Percentiles rank a stretch among this genome's conserved stretches.
phyloP scores from a whole-genome alignment of 1,140 invertebrate species.

The Steinernema khuongi region DNA sequence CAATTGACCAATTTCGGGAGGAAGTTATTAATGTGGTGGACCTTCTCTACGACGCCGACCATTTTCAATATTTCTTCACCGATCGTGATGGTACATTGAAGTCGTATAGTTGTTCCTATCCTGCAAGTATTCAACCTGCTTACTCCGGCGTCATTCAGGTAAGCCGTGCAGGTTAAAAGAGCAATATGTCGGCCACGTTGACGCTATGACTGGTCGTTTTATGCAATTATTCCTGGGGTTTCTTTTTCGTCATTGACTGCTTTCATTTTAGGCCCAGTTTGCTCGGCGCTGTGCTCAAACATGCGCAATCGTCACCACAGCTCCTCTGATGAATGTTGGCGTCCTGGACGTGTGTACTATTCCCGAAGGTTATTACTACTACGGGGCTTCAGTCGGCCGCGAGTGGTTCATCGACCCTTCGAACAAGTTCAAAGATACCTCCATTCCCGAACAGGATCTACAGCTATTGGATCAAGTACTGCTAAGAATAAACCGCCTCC shows the following conservation, averaged over 20 bases:
- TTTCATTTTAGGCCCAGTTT: slow-evolving; percentile 46
- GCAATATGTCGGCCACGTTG: not conserved
- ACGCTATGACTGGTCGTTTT: not conserved
- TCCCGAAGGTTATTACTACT: slow-evolving; percentile 58
- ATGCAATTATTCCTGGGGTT: slow-evolving; percentile 18
- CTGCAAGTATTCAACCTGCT: slow-evolving; percentile 53
- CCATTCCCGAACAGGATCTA: slow-evolving; percentile 52
- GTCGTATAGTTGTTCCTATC: slow-evolving; percentile 54
- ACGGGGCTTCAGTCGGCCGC: slow-evolving; percentile 54
- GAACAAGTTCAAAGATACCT: slow-evolving; percentile 57
- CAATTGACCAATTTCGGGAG: slow-evolving; percentile 60
- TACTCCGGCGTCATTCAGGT: slow-evolving; percentile 58
- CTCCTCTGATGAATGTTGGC: slow-evolving; percentile 52
- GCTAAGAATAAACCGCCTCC: slow-evolving; percentile 41
- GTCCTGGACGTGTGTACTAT: slow-evolving; percentile 54
- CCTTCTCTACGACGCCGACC: slow-evolving; percentile 52
- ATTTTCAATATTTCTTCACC: slow-evolving; percentile 58
- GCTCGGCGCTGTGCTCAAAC: slow-evolving; percentile 58
- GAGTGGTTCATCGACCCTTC: slow-evolving; percentile 57
- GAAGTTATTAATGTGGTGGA: slow-evolving; percentile 48
- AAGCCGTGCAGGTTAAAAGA: not conserved
- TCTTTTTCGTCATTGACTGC: not conserved
- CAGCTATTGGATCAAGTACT: slow-evolving; percentile 52
- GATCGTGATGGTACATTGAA: slow-evolving; percentile 58
- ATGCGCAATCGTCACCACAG: slow-evolving; percentile 57